phyloP scores from a whole-genome alignment of 2,888 invertebrate genomes.

The Lasioglossum calceatum region DNA sequence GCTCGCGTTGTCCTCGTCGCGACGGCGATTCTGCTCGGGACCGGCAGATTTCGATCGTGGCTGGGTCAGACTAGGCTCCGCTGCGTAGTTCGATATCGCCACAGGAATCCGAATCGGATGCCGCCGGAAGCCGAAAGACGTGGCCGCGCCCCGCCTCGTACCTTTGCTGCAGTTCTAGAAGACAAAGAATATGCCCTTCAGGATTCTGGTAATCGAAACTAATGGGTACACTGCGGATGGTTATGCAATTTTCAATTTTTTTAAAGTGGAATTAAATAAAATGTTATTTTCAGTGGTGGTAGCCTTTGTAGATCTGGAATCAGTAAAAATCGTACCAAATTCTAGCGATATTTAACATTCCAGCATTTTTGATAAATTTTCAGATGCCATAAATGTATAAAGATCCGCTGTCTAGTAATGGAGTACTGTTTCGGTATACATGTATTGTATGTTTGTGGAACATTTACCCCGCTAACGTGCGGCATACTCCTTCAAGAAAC shows the following conservation, averaged over 20 bases:
- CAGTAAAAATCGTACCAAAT: no score
- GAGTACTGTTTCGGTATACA: background rate
- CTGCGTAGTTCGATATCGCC: constrained; percentile 71
- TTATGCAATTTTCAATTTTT: no score
- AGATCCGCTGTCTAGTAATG: no score
- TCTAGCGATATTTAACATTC: no score
- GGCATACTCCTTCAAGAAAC: no score
- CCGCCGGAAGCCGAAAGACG: constrained; percentile 93
- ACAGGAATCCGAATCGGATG: constrained; percentile 85
- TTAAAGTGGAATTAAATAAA: no score
- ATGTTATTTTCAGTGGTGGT: no score
- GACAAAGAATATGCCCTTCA: constrained; percentile 1
- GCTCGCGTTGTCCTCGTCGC: constrained; percentile 80
- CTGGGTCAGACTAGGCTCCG: constrained; percentile 78
- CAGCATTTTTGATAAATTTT: no score
- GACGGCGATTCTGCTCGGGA: constrained; percentile 84
- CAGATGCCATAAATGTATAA: no score
- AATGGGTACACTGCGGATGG: background rate
- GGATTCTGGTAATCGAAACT: background rate
- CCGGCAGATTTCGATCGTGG: constrained; percentile 84
- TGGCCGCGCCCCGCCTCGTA: constrained; percentile 88
- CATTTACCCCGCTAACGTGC: no score
- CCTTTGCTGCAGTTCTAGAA: constrained; percentile 88
- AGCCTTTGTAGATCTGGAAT: no score
- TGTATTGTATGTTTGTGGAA: background rate